Evolutionary conservation across 2,113 vertebrate genomes (phyloP), one percentile per base, ranked within the genome.

Genomic region (Centropristis striata): DNA sequence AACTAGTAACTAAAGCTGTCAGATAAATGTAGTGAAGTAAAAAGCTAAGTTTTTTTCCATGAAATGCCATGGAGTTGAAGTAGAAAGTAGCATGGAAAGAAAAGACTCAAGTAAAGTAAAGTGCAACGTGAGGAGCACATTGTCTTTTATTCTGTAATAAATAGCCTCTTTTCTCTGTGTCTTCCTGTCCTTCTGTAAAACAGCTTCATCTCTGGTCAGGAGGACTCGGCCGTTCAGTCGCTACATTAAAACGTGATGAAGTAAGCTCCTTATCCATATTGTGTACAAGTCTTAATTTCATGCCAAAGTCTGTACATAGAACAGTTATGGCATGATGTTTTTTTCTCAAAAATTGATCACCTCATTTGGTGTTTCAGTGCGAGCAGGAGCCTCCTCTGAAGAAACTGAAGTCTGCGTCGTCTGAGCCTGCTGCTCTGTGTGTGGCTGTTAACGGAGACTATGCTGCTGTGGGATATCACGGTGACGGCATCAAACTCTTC

Each of bases 131-230:
- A n/a, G n/a, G n/a, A n/a, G 5, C 28, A 58, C 9, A 15, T 13
- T 32, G 1, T 65, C 13, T 11, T 25, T 46, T 27, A 41, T 18
- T 36, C 15, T 55, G 4, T 73, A 32, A 61, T 57, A 13, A 77
- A 78, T 67, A 21, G 0, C 41, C 25, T 8, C 18, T 4, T 65
- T 42, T 32, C 2, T 51, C 15, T 21, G 4, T 53, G 21, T 66
- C 1, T 39, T 72, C 20, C 54, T n/a, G 18, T 86, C 1, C 42
- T 81, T 41, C 42, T 42, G n/a, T 66, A 0, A 46, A 83, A 71
- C 87, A 97, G 96, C 93, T 97, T 50, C 94, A 96, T 50, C 87
- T 98, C 49, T 98, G 96, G 96, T 96, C 96, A 10, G 96, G 96
- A 1, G 95, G 93, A 86, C 95, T 96, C 4, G 96, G 97, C 13